Base-by-base conservation (phyloP, 2,797 vertebrate species). In the Enteromius unitaeniatus region DNA sequence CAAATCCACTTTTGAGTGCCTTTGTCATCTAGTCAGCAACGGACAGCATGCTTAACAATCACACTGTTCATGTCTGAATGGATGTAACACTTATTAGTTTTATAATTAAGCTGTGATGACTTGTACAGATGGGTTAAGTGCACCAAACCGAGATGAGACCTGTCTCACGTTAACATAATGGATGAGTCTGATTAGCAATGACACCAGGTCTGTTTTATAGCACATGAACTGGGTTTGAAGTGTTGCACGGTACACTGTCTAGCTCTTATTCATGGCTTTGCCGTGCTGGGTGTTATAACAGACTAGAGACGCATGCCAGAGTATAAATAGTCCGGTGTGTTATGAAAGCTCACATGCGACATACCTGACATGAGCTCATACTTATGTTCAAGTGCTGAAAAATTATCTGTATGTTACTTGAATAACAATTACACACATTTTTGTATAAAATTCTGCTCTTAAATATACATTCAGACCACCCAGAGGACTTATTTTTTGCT, bases 61-160 rank as follows among this genome's bases (percentile, higher is more conserved):
- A 85, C 78, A 65, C 23, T 79, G 37, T 88, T 85, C 84, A 77
- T 87, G 82, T 87, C 79, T 73, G 42, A 82, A 82, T 79, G 45
- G 15, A 84, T 85, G 75, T 64, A 76, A 75, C 49, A 65, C 78
- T 83, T 89, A 88, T 90, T 90, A 86, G 78, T 84, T 84, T 90
- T 89, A 88, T 88, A 92, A 92, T 90, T 75, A 90, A 90, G 83
- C 31, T 31, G 23, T 88, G 90, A 92, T 90, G 81, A 89, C 69
- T 85, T 80, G 84, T 79, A 83, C 69, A 55, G 47, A 26, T 62
- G 75, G 83, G 75, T 81, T 60, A 81, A 85, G 86, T 78, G 77
- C 58, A 42, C 31, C 19, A 34, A 84, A 37, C 55, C 11, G 81
- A 77, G 42, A 86, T 83, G 81, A 75, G 28, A 79, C 82, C 73